Conservation (phyloP, 2,888 invertebrate genomes). For the Leptarthrus brevirostris region DNA sequence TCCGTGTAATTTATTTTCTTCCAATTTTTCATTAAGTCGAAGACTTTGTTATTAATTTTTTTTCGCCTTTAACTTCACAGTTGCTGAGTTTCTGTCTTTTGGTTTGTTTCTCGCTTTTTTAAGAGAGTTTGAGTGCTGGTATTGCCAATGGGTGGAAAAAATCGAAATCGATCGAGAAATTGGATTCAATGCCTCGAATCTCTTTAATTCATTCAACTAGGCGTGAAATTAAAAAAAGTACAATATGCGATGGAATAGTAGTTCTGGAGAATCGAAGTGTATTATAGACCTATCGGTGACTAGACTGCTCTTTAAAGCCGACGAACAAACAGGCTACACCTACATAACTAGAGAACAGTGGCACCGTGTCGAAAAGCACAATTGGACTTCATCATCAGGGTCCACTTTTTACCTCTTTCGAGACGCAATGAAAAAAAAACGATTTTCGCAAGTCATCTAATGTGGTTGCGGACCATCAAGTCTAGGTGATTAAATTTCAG, state of each 20-base stretch:
- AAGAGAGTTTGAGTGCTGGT: neutral
- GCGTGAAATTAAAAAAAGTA: slow-evolving; percentile 53
- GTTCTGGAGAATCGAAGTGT: too few species aligned
- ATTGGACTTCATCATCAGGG: slow-evolving; percentile 44
- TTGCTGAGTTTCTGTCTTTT: slow-evolving; percentile 21
- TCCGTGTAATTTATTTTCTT: slow-evolving; percentile 51
- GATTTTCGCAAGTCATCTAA: slow-evolving; percentile 50
- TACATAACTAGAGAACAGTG: slow-evolving; percentile 45
- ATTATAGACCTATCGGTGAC: too few species aligned
- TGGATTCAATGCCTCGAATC: slow-evolving; percentile 47
- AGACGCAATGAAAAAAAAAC: neutral
- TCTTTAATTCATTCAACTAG: slow-evolving; percentile 53
- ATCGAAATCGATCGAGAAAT: slow-evolving; percentile 48
- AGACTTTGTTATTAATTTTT: slow-evolving; percentile 51
- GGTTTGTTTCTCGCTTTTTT: slow-evolving; percentile 13
- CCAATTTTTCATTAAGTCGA: slow-evolving; percentile 50
- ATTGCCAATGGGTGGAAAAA: slow-evolving; percentile 18
- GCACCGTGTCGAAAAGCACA: slow-evolving; percentile 48
- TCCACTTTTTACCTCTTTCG: slow-evolving; percentile 12
- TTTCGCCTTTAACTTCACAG: slow-evolving; percentile 30
- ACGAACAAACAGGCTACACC: slow-evolving; percentile 33
- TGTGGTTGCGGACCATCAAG: slow-evolving; percentile 45
- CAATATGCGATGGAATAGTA: slow-evolving; percentile 25
- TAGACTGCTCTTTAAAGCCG: too few species aligned
- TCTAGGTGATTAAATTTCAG: slow-evolving; percentile 44